Conservation (phyloP, 2,888 invertebrate species). For the Nemoura dubitans region DNA sequence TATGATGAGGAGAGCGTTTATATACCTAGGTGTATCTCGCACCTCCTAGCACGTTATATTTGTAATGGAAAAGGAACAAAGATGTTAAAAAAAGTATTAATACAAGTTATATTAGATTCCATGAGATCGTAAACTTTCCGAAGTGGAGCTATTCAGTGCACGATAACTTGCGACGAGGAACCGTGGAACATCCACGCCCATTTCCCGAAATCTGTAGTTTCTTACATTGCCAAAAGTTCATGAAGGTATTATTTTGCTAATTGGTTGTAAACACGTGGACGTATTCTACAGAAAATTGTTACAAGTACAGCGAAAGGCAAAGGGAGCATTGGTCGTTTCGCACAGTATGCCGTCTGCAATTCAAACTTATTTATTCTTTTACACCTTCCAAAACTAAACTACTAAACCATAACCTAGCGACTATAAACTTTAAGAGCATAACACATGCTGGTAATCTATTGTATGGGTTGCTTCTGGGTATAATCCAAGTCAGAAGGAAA, state of each 20-base stretch:
- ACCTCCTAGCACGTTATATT: no score
- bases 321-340: neutral
- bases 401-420: neutral
- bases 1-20: no score
- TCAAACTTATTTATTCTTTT: neutral
- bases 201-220: no score
- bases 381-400: neutral
- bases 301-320: neutral
- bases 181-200: no score
- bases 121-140: no score
- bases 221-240: no score
- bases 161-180: no score
- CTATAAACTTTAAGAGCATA: slow-evolving; percentile 14
- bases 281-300: neutral
- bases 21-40: no score
- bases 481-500: neutral
- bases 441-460: slow-evolving; percentile 31
- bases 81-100: no score
- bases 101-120: no score
- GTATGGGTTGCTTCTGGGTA: slow-evolving; percentile 8
- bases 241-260: neutral
- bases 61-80: no score
- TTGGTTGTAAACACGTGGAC: neutral
- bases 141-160: no score
- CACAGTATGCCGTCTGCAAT: neutral